A percentile compares a stretch with the other conserved stretches of the same genome.
Evolutionary conservation across 2,888 invertebrate species (phyloP).

Genomic region (Tetramorium bicarinatum): DNA sequence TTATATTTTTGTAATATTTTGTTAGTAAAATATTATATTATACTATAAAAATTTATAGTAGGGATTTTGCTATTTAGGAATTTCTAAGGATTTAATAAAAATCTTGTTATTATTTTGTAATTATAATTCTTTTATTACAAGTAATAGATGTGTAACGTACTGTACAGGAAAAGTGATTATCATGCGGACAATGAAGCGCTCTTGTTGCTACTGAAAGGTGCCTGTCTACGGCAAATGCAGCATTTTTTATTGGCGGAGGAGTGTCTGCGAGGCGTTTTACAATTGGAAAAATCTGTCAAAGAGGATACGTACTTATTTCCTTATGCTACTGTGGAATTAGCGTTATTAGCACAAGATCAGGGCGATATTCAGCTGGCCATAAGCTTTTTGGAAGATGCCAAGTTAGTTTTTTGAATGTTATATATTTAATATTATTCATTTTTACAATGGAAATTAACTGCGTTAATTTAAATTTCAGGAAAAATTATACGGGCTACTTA

Average conservation of each 20-base stretch:
- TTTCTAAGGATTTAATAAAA: not conserved
- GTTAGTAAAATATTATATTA: no score
- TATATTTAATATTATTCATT: constrained; percentile 7
- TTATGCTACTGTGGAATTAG: constrained; percentile 95
- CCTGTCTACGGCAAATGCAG: constrained; percentile 93
- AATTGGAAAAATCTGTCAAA: constrained; percentile 91
- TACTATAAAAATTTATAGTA: not conserved
- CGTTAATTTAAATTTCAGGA: constrained; percentile 88
- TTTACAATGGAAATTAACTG: not conserved
- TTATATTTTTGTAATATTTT: not conserved
- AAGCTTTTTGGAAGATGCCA: constrained; percentile 92
- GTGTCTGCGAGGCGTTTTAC: constrained; percentile 89
- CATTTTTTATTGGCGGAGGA: constrained; percentile 93
- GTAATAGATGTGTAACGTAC: not conserved
- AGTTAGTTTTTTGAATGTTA: constrained; percentile 88
- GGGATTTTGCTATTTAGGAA: not conserved
- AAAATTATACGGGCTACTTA: constrained; percentile 95
- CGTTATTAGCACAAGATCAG: constrained; percentile 91
- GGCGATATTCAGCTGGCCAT: constrained; percentile 91
- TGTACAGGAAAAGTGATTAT: constrained; percentile 86
- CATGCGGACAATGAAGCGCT: constrained; percentile 92
- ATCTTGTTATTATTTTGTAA: not conserved
- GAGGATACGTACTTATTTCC: constrained; percentile 95
- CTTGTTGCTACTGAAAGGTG: constrained; percentile 93
- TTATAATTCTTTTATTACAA: not conserved